Evolutionary conservation across 37 sponge, comb jelly and placozoan genomes (phyloP).

Genomic region (Bolinopsis microptera): DNA sequence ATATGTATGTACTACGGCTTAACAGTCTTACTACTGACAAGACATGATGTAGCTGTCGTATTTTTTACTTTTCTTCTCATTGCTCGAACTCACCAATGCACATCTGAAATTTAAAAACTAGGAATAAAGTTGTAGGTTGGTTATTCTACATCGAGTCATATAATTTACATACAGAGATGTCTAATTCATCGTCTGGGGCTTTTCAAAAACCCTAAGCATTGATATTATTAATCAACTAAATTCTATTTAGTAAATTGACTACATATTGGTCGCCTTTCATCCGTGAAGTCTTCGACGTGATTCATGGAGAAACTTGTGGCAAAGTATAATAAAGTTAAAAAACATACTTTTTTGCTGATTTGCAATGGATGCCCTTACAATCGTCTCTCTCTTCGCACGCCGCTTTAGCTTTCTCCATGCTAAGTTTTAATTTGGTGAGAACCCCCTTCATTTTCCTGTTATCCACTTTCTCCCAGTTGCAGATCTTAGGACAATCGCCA

Average conservation of each 20-base stretch:
- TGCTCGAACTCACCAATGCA: not conserved
- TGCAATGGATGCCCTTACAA: not conserved
- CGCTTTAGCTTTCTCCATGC: not conserved
- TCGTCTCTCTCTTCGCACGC: not conserved
- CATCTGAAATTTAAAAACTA: not conserved
- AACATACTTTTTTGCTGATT: not conserved
- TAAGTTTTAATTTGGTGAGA: not conserved
- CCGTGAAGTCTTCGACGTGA: no score
- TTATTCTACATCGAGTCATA: no score
- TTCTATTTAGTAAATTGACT: no score
- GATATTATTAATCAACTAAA: no score
- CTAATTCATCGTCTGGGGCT: no score
- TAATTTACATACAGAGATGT: not conserved
- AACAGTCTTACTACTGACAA: not conserved
- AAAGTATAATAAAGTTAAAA: not conserved
- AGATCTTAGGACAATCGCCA: not conserved
- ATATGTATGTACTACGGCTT: no score
- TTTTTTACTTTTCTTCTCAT: not conserved
- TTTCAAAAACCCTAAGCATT: no score
- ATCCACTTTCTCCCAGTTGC: not conserved
- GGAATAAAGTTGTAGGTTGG: no score
- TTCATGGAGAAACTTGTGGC: no score
- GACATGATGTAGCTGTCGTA: not conserved
- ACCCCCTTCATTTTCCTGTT: not conserved
- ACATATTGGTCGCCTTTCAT: no score